Evolutionary conservation across 2,113 vertebrate genomes (phyloP), one percentile per base, ranked within the genome.

Genomic region (Python bivittatus): DNA sequence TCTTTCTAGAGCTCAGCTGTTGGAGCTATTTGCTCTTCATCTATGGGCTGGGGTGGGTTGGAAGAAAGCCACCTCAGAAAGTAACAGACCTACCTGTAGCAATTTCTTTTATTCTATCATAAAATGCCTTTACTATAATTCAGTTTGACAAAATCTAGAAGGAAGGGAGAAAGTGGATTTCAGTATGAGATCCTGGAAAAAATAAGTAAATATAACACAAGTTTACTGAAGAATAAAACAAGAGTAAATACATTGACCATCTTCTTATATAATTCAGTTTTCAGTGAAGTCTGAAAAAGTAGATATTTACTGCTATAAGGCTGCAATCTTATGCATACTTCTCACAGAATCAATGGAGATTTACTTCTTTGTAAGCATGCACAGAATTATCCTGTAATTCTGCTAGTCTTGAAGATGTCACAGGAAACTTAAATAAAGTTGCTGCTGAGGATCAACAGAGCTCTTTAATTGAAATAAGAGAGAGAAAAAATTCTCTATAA

Each of bases 101-200:
- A 52, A 84, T 89, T 84, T 88, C 6, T 61, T 88, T 88, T 83
- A 2, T 5, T 53, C 92, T 0, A 0, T 11, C 29, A 25, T 15
- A 33, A 84, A 4, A 86, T 53, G 72, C 8, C 86, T 42, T 53
- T 27, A 88, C 87, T 20, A 1, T 1, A 23, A 22, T 7, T 61
- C 44, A 23, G 6, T 10, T 8, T 25, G 33, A 72, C 0, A 0
- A 79, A 2, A 0, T 11, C 12, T 5, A 8, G 1, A 60, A 20
- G 4, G 68, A 1, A 57, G 23, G 11, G 89, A 29, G 42, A 52
- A 38, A 53, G 48, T 83, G 0, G 92, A 4, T n/a, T 23, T 84
- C 4, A 42, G 27, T 0, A 6, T 0, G 10, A 1, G 54, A 6
- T 53, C 2, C 85, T 72, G 88, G 44, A 23, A 33, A 84, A 1